Base-by-base conservation (phyloP, 2,797 vertebrate species). In the Oreochromis grahami region DNA sequence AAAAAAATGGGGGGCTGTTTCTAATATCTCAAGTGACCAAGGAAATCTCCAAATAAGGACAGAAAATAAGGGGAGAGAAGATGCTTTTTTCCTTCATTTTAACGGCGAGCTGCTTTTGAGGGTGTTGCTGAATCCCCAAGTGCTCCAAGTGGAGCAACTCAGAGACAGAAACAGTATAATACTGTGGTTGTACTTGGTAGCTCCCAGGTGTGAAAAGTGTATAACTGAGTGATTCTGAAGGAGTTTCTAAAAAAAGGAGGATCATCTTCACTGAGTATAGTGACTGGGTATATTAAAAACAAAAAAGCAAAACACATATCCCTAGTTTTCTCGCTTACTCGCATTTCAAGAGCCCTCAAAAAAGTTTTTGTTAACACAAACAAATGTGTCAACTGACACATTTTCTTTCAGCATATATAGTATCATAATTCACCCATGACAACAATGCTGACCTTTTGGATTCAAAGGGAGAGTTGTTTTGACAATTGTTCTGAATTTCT, bases 191-290 rank as follows among this genome's bases (percentile, higher is more conserved):
- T 88, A 80, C 82, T 85, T 7, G 5, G 80, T 78, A 77, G 86
- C 87, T 92, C 89, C 79, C 88, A 91, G 92, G 89, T 92, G 88
- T 90, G 83, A 88, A 85, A 90, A 88, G 86, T 93, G 87, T 91
- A 87, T 82, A 88, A 82, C 65, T 80, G 82, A 88, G 82, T 87
- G 86, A 87, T 85, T 90, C 51, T 83, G 78, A 89, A 88, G 79
- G 81, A 85, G 84, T 43, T 79, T 76, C 79, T 87, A 78, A 84
- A 87, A 84, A 85, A 87, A 86, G 43, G 29, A 79, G 81, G 55
- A 78, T 78, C 83, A 87, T 92, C 86, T 86, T 88, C 65, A 82
- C 79, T 65, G 21, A 74, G 43, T 3, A 6, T 84, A 48, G 41
- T 21, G 45, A 63, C 58, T 63, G 32, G 58, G 32, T 63, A 63